A percentile compares a stretch with the other conserved stretches of the same genome.
These are phyloP conservation scores for Rafetus swinhoei DNA, from an alignment of 2,113 vertebrate genomes.

Conservation along the genomic window DNA sequence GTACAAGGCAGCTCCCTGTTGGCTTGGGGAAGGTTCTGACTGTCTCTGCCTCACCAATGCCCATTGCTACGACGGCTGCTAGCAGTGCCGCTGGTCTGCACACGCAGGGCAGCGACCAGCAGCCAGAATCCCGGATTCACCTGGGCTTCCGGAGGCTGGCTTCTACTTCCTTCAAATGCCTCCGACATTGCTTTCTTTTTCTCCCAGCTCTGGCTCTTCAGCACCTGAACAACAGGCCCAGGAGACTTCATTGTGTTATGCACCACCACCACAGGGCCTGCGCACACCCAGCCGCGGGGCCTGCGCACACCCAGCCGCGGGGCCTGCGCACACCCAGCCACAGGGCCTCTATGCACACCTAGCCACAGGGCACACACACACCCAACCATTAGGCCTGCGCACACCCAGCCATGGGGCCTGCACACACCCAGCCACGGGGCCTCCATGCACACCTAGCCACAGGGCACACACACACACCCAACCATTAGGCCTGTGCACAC, in stretches of 20 bases:
- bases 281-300: too few relatives aligned
- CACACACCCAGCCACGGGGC: too few relatives aligned
- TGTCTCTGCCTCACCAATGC: neutral
- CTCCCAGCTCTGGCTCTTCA: slow-evolving; percentile 80
- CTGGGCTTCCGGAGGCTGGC: neutral
- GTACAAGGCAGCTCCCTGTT: neutral
- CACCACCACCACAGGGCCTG: neutral
- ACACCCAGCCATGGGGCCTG: too few relatives aligned
- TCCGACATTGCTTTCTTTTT: slow-evolving; percentile 52
- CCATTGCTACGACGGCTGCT: neutral
- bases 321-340: too few relatives aligned
- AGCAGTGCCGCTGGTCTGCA: neutral
- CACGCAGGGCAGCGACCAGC: neutral
- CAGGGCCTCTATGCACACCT: too few relatives aligned
- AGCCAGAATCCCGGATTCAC: neutral
- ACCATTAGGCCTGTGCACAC: too few relatives aligned
- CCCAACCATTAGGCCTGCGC: too few relatives aligned
- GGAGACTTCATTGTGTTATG: neutral
- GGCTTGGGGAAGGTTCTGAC: neutral
- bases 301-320: too few relatives aligned
- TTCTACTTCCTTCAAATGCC: neutral
- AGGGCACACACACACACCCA: too few relatives aligned
- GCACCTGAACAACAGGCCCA: slow-evolving; percentile 57
- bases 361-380: too few relatives aligned
- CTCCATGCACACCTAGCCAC: too few relatives aligned